These are phyloP conservation scores for Adrianichthys oophorus DNA, from an alignment of 2,797 vertebrate genomes.

Conservation along the genomic window DNA sequence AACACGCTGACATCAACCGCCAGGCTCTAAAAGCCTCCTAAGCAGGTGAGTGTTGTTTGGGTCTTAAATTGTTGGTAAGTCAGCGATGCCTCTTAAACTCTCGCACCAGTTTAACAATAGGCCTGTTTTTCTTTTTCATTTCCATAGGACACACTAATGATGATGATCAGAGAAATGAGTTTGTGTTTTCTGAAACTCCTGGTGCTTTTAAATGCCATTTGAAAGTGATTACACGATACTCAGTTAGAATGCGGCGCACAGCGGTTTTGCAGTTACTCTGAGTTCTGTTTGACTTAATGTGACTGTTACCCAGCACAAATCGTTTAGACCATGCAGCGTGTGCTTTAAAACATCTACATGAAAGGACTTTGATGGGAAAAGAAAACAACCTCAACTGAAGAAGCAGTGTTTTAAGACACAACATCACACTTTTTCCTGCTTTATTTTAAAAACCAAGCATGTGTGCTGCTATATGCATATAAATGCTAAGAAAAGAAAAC, in stretches of 20 bases:
- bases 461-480: too few relatives aligned
- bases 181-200: constrained; percentile 12
- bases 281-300: constrained; percentile 37
- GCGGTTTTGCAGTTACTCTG: constrained; percentile 21
- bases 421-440: too few relatives aligned
- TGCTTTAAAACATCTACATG: constrained; percentile 21
- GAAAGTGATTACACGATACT: constrained; percentile 29
- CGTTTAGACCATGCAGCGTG: constrained; percentile 24
- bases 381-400: constrained; percentile 1
- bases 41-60: constrained; percentile 26
- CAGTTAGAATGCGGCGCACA: constrained; percentile 20
- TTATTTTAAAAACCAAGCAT: too few relatives aligned
- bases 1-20: constrained; percentile 48
- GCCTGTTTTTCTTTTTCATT: constrained; percentile 4
- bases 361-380: constrained; percentile 16
- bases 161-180: constrained; percentile 10
- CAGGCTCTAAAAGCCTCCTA: constrained; percentile 40
- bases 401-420: too few relatives aligned
- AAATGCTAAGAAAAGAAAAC: too few relatives aligned
- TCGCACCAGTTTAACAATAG: not conserved
- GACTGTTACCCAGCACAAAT: constrained; percentile 19
- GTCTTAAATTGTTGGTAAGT: constrained; percentile 14
- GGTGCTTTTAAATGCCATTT: constrained; percentile 25
- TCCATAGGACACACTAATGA: constrained; percentile 5
- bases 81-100: constrained; percentile 1